A percentile compares a stretch with the other conserved stretches of the same genome.
These are phyloP conservation scores for Troides aeacus DNA, from an alignment of 2,888 invertebrate genomes.

Conservation along the genomic window DNA sequence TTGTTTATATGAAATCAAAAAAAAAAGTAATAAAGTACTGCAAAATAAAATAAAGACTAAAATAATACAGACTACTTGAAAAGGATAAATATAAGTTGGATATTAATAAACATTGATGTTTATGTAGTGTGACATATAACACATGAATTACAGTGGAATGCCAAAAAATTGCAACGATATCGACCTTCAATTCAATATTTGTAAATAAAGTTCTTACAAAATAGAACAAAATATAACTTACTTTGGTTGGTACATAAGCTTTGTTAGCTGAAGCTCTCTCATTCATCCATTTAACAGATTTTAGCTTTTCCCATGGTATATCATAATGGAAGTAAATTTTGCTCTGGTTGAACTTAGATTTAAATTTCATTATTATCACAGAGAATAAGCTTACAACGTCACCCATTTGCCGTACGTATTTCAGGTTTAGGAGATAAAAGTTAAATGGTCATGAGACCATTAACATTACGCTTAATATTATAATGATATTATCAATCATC, in stretches of 20 bases:
- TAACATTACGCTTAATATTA: slow-evolving; percentile 50
- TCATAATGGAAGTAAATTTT: slow-evolving; percentile 71
- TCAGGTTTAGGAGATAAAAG: slow-evolving; percentile 44
- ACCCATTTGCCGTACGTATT: slow-evolving; percentile 61
- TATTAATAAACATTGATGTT: too few species aligned
- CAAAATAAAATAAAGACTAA: too few species aligned
- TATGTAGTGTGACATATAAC: too few species aligned
- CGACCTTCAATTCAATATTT: background rate
- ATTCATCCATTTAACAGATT: slow-evolving; percentile 88
- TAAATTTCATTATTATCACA: slow-evolving; percentile 77
- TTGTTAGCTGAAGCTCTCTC: slow-evolving; percentile 84
- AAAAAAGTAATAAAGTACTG: too few species aligned
- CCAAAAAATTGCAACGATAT: background rate
- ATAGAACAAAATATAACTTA: slow-evolving; percentile 44
- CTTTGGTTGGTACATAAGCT: slow-evolving; percentile 91
- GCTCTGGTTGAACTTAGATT: slow-evolving; percentile 75
- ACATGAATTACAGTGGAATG: background rate
- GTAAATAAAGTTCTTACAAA: slow-evolving; percentile 20
- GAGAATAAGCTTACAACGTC: slow-evolving; percentile 76
- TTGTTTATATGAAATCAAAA: too few species aligned
- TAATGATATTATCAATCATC: slow-evolving; percentile 57
- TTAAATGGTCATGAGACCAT: slow-evolving; percentile 69
- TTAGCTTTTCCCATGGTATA: slow-evolving; percentile 70
- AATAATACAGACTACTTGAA: too few species aligned
- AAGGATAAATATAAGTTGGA: too few species aligned